phyloP scores from a whole-genome alignment of 2,113 vertebrate genomes.

The Trinectes maculatus region DNA sequence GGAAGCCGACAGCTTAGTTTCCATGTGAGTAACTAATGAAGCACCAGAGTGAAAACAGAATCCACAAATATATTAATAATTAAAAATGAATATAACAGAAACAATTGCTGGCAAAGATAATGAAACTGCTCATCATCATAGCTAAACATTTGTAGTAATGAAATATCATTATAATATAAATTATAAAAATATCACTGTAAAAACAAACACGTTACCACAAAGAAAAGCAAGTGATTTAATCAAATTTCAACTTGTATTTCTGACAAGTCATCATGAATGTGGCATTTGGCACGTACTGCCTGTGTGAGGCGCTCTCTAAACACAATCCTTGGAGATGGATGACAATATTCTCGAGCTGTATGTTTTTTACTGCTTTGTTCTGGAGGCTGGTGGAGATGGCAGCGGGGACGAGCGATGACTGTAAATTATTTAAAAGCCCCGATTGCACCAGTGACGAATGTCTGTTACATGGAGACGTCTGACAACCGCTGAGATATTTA shows the following conservation, averaged over 20 bases:
- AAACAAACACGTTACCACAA: too few relatives aligned
- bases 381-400: slow-evolving; percentile 31
- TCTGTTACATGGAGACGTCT: slow-evolving; percentile 52
- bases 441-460: slow-evolving; percentile 58
- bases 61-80: slow-evolving; percentile 27
- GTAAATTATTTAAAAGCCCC: slow-evolving; percentile 73
- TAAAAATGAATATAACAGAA: background rate
- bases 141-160: too few relatives aligned
- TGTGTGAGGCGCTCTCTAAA: background rate
- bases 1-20: slow-evolving; percentile 39
- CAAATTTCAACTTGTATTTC: too few relatives aligned
- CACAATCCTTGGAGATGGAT: slow-evolving; percentile 14
- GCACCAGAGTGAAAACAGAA: slow-evolving; percentile 18
- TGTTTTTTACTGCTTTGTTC: slow-evolving; percentile 53
- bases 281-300: background rate
- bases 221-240: too few relatives aligned
- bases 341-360: slow-evolving; percentile 6
- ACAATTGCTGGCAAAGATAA: background rate
- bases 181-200: too few relatives aligned
- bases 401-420: slow-evolving; percentile 41
- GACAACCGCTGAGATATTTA: slow-evolving; percentile 35
- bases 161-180: too few relatives aligned
- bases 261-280: background rate
- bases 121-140: background rate
- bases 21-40: slow-evolving; percentile 45